A percentile compares a stretch with the other conserved stretches of the same genome.
Evolutionary conservation across 2,797 vertebrate species (phyloP).

Genomic region (Brachymystax lenok): DNA sequence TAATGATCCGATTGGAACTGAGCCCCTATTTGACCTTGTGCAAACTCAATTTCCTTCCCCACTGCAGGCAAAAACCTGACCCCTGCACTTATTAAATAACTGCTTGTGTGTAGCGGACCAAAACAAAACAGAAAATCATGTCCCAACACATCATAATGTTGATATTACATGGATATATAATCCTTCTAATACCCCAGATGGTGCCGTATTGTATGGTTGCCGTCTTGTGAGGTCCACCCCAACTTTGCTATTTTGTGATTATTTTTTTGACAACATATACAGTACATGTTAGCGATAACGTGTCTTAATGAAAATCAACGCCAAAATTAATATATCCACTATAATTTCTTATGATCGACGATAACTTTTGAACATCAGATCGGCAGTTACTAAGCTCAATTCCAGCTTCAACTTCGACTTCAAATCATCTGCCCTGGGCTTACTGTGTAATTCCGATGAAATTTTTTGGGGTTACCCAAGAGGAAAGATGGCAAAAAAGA

Average conservation of each 20-base stretch:
- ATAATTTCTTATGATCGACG: too few relatives aligned
- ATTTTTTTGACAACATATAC: too few relatives aligned
- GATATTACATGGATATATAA: not conserved
- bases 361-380: too few relatives aligned
- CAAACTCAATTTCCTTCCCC: conserved; percentile 24
- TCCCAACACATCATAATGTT: not conserved
- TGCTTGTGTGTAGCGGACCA: not conserved
- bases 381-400: too few relatives aligned
- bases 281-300: not conserved
- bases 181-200: not conserved
- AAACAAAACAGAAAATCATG: not conserved
- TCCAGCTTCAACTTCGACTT: too few relatives aligned
- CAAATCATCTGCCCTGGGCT: too few relatives aligned
- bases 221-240: too few relatives aligned
- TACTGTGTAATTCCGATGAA: too few relatives aligned
- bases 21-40: conserved; percentile 29
- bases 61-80: not conserved
- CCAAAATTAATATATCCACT: not conserved
- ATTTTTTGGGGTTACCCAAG: too few relatives aligned
- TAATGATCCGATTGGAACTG: conserved; percentile 29
- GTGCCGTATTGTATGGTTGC: too few relatives aligned
- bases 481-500: too few relatives aligned
- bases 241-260: too few relatives aligned
- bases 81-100: not conserved
- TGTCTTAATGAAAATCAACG: not conserved